Evolutionary conservation across 1,140 invertebrate genomes (phyloP).

Genomic region (Ericerus pela): DNA sequence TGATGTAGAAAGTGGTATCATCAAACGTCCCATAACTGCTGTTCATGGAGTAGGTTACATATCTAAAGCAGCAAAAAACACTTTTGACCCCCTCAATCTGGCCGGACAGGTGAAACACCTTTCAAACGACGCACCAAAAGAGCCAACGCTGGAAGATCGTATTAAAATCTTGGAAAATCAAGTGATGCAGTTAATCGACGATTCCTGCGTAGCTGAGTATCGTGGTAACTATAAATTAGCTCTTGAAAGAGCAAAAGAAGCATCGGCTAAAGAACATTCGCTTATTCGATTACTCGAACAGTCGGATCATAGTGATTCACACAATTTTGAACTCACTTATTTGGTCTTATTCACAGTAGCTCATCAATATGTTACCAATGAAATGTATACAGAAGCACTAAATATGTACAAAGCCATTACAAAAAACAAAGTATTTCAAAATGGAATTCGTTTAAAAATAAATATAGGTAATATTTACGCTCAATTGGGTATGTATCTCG

Average conservation of each 20-base stretch:
- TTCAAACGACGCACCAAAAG: constrained; percentile 27
- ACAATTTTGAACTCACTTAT: constrained; percentile 88
- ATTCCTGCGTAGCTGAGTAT: constrained; percentile 48
- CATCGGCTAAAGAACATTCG: constrained; percentile 76
- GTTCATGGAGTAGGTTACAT: constrained; percentile 90
- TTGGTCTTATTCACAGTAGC: constrained; percentile 86
- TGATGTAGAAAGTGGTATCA: background rate
- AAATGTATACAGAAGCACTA: constrained; percentile 88
- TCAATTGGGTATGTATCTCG: constrained; percentile 81
- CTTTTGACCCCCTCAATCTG: constrained; percentile 68
- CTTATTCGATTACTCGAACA: constrained; percentile 84
- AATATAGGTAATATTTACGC: constrained; percentile 99
- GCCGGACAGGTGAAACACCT: constrained; percentile 35
- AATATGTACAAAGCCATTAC: constrained; percentile 86
- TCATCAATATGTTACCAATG: constrained; percentile 81
- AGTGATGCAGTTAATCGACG: constrained; percentile 70
- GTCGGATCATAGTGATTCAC: constrained; percentile 64
- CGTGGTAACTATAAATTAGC: constrained; percentile 47
- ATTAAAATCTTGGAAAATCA: constrained; percentile 63
- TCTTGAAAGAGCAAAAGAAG: constrained; percentile 89
- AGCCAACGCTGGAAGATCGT: constrained; percentile 71
- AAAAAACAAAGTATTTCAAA: constrained; percentile 71
- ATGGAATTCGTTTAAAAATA: constrained; percentile 78
- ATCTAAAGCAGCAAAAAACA: constrained; percentile 42
- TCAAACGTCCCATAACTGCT: constrained; percentile 72